Percentiles rank a stretch among this genome's conserved stretches.
These are phyloP conservation scores for Chydorus sphaericus DNA, from an alignment of 2,888 invertebrate species.

Conservation along the genomic window DNA sequence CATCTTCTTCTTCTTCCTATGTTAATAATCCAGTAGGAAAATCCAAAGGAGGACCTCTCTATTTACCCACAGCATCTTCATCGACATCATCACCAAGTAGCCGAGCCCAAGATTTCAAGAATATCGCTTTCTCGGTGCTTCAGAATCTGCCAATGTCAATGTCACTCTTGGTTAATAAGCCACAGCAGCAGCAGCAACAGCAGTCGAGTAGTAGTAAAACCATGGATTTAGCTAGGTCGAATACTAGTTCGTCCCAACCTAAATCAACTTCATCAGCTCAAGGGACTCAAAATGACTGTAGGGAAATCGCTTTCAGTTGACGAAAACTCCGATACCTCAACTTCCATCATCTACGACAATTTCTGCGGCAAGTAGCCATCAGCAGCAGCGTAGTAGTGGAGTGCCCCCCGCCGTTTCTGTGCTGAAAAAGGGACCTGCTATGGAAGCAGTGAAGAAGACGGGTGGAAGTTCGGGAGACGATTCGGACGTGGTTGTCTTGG, in stretches of 20 bases:
- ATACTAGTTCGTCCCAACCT: background rate
- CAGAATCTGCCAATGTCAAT: conserved; percentile 5
- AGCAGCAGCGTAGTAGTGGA: background rate
- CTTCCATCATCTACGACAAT: background rate
- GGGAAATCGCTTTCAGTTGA: background rate
- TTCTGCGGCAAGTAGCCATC: background rate
- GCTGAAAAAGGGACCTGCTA: background rate
- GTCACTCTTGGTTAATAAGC: conserved; percentile 4
- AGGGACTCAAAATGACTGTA: background rate
- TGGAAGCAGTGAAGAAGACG: background rate
- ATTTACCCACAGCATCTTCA: no score
- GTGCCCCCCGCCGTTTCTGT: background rate
- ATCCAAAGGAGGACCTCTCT: no score
- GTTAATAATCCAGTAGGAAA: no score
- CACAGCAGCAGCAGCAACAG: background rate
- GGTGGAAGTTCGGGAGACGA: background rate
- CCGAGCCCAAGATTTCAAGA: background rate
- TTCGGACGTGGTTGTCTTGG: background rate
- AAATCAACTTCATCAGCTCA: background rate
- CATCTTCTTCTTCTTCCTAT: background rate
- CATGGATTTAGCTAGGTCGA: background rate
- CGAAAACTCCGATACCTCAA: background rate
- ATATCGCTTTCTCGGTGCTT: conserved; percentile 4
- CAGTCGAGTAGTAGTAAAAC: background rate
- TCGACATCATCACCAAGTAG: background rate